phyloP scores from a whole-genome alignment of 35 echinoderm and acorn worm genomes.

The Ptychodera flava region DNA sequence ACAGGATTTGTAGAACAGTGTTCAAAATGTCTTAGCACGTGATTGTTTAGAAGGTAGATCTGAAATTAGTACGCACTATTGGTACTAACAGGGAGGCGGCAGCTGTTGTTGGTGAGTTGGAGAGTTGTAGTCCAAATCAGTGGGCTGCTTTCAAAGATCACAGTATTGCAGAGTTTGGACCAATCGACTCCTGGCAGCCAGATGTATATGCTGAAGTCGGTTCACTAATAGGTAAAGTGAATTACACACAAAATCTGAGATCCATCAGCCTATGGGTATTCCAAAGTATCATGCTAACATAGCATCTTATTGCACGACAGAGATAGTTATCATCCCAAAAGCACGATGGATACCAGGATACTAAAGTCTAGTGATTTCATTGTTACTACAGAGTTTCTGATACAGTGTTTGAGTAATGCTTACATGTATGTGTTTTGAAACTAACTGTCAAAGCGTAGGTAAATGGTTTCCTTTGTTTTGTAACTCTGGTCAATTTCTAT shows the following conservation, averaged over 20 bases:
- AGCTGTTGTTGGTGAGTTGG: constrained; percentile 25
- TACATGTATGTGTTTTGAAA: too few relatives aligned
- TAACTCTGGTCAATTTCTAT: background rate
- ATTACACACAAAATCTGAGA: background rate
- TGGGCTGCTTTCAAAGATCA: constrained; percentile 3
- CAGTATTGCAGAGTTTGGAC: constrained; percentile 22
- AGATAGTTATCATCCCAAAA: too few relatives aligned
- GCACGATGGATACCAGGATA: too few relatives aligned
- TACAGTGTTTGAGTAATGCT: too few relatives aligned
- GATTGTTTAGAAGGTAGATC: too few relatives aligned
- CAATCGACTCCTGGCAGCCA: constrained; percentile 13
- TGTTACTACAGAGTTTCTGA: too few relatives aligned
- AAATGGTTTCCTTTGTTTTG: background rate
- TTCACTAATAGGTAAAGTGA: constrained; percentile 13
- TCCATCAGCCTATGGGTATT: background rate
- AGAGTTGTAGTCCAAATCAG: constrained; percentile 7
- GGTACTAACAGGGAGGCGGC: constrained; percentile 35
- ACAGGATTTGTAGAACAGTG: too few relatives aligned
- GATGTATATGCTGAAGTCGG: constrained; percentile 36
- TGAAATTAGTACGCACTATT: too few relatives aligned
- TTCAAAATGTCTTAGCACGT: too few relatives aligned
- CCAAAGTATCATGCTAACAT: background rate
- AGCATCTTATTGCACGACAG: background rate
- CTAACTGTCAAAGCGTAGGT: too few relatives aligned
- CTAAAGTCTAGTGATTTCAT: too few relatives aligned